phyloP scores from a whole-genome alignment of 1,140 invertebrate genomes.

The Cherax destructor region DNA sequence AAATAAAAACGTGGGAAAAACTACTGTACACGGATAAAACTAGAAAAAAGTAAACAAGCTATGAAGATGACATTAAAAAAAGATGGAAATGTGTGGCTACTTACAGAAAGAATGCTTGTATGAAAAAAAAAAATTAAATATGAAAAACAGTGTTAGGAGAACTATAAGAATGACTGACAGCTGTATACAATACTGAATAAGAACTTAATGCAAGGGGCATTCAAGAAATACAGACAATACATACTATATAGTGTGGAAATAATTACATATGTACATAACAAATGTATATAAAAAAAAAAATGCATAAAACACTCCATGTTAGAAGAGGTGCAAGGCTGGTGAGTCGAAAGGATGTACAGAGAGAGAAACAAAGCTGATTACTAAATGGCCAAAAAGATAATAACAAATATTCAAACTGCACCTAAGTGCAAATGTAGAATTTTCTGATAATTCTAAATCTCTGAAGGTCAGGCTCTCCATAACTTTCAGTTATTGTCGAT shows the following conservation, averaged over 20 bases:
- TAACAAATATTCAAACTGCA: neutral
- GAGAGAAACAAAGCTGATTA: neutral
- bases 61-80: neutral
- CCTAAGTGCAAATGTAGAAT: neutral
- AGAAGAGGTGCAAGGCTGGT: neutral
- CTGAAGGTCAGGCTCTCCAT: neutral
- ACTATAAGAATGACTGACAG: conserved; percentile 5
- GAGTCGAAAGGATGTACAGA: neutral
- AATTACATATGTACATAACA: neutral
- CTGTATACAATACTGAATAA: neutral
- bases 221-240: neutral
- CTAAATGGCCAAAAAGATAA: neutral
- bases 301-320: neutral
- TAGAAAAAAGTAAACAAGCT: neutral
- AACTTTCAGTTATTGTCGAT: neutral
- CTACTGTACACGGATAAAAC: neutral
- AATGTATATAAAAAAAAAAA: neutral
- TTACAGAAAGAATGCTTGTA: neutral
- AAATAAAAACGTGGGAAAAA: neutral
- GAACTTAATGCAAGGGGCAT: neutral
- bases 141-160: neutral
- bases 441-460: neutral
- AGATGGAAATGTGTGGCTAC: neutral
- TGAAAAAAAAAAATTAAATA: neutral
- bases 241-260: neutral